Evolutionary conservation across 2,888 invertebrate species (phyloP).

Genomic region (Athalia rosae): DNA sequence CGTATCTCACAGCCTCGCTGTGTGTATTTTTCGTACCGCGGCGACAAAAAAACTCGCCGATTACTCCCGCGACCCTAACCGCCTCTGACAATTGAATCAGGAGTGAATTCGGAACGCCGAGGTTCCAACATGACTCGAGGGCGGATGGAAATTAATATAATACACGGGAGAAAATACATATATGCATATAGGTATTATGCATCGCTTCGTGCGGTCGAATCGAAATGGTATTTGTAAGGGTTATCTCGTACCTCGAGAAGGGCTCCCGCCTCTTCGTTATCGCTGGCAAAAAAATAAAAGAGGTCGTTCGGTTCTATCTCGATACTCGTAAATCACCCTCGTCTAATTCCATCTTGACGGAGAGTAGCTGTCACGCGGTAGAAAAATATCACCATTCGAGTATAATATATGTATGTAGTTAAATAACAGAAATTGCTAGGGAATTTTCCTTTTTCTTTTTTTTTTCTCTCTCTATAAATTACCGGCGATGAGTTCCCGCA

Average conservation of each 20-base stretch:
- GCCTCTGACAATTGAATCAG: constrained; percentile 11
- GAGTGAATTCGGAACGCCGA: constrained; percentile 22
- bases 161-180: background rate
- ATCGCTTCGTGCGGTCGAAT: too few relatives aligned
- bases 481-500: background rate
- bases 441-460: background rate
- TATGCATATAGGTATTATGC: too few relatives aligned
- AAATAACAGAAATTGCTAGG: background rate
- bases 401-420: background rate
- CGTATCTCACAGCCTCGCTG: background rate
- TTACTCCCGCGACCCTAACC: constrained; percentile 15
- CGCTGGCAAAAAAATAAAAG: background rate
- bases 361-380: background rate
- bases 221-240: background rate
- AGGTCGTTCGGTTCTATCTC: constrained; percentile 11
- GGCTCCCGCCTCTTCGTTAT: constrained; percentile 26
- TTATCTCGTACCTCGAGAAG: constrained; percentile 9
- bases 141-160: constrained; percentile 8
- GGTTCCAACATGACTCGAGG: background rate
- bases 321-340: constrained; percentile 16
- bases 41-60: background rate
- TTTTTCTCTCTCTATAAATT: background rate
- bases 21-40: too few relatives aligned
- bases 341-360: constrained; percentile 4
- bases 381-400: background rate